A percentile compares a stretch with the other conserved stretches of the same genome.
Evolutionary conservation across 2,888 invertebrate species (phyloP).

Genomic region (Ditylenchus weischeri): DNA sequence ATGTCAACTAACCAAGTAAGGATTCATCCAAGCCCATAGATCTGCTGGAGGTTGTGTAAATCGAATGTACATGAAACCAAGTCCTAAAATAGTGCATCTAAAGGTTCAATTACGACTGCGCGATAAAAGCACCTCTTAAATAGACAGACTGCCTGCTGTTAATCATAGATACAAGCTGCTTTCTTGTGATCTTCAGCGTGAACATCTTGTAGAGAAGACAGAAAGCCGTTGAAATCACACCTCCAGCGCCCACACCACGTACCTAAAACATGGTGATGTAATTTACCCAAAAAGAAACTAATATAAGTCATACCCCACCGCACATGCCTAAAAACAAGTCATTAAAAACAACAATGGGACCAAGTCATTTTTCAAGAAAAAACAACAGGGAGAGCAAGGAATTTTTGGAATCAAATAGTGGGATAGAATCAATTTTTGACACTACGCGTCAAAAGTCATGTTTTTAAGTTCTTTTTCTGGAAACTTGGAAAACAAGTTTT

Average conservation of each 20-base stretch:
- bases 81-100: constrained; percentile 66
- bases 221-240: constrained; percentile 98
- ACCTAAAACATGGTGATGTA: constrained; percentile 67
- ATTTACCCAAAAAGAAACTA: background rate
- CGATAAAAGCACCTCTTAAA: constrained; percentile 65
- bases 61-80: constrained; percentile 70
- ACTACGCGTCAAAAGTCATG: no score
- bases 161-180: constrained; percentile 90
- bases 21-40: constrained; percentile 92
- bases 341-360: no score
- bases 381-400: no score
- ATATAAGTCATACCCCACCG: constrained; percentile 81
- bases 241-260: constrained; percentile 96
- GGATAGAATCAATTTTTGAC: no score
- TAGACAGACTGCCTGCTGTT: constrained; percentile 94
- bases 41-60: constrained; percentile 94
- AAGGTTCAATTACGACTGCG: no score
- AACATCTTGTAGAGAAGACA: constrained; percentile 97
- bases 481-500: no score
- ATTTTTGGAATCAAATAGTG: no score
- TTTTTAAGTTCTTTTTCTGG: no score
- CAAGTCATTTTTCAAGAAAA: no score
- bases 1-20: constrained; percentile 70
- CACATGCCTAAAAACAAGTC: constrained; percentile 75
- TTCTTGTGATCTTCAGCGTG: constrained; percentile 88